Evolutionary conservation across 2,888 invertebrate genomes (phyloP), one percentile per base, ranked within the genome.

Genomic region (Epistrophella euchroma): DNA sequence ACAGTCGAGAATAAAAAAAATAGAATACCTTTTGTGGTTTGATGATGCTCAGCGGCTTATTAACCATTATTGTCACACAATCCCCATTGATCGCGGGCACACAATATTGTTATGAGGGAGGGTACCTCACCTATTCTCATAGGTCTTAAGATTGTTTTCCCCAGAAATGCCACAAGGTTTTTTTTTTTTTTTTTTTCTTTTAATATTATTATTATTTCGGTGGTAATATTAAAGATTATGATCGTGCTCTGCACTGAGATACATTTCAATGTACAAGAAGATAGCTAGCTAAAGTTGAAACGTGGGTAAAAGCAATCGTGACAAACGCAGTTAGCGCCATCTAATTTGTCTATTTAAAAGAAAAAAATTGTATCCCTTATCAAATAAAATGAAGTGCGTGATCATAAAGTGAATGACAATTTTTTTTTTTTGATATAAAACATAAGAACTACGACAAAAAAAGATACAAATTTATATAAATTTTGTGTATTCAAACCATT

Each of bases 1-100:
- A 37, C 6, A 28, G 35, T 32, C 15, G 68, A 68, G 50, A 35
- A 52, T 4, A 37, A 15, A 35, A 70, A 55, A 22, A 19, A 28
- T 40, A 7, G 15, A 45, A 74, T 64, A 47, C 55, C 58, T 83
- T 78, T 83, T 84, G 66, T 75, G 74, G 62, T 60, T 64, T 80
- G 79, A 71, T 74, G 86, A 82, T 86, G 86, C 73, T 82, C 64
- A 82, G 72, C 76, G 58, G 84, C 84, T 84, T 85, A 85, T 85
- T 82, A 82, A 66, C 73, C 77, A 86, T 86, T 82, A 82, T 82
- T 82, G 86, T 86, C 86, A 78, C 86, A 86, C 86, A 82, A 68
- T 75, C 50, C 75, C 50, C 75, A 80, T 79, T 83, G 62, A 73
- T 75, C 40, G 22, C 35, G 45, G 45, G 40, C 22, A 45, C 35